Base-by-base conservation (phyloP, 2,797 vertebrate genomes). In the Halcyon chelicuti region DNA sequence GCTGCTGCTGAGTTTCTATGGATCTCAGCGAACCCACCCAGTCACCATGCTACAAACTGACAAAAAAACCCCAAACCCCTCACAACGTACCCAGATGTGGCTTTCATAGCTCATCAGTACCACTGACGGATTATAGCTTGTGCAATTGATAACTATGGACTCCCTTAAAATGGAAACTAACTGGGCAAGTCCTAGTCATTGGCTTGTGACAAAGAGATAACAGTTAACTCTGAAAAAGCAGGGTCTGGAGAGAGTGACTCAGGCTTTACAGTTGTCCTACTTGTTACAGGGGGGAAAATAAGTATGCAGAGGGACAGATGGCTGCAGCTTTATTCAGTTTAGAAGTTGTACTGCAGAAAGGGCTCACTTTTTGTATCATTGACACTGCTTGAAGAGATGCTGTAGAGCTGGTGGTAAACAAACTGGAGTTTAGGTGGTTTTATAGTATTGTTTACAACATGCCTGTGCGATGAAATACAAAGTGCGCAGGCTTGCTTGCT, bases 1-100 rank as follows among this genome's bases (percentile, higher is more conserved):
- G 63, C 39, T 90, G 72, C 44, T 63, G 51, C 0, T 29, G 40
- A 65, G 29, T 2, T 51, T 28, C n/a, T 72, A 0, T 6, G 3
- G 10, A 29, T 13, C 31, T 35, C 75, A 54, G 54, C 2, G 33
- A 54, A 67, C 68, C 79, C 65, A 57, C 31, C 37, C 11, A 47
- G 31, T 17, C 14, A 5, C 14, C n/a, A 8, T 5, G 31, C 54
- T 65, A 55, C 51, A 75, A 42, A 10, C 31, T 19, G 37, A 79
- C 10, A 55, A 10, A 73, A 58, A 80, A 73, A 6, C 16, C 40
- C 40, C 40, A 33, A 2, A 10, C 16, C 28, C 28, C 16, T 29
- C 28, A 57, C 1, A 2, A 5, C 0, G 3, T 31, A 40, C 46
- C 25, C 3, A 4, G 14, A 74, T 5, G 15, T 0, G 7, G 72